Conservation (phyloP, 2,113 vertebrate genomes). For the Saguinus midas region DNA sequence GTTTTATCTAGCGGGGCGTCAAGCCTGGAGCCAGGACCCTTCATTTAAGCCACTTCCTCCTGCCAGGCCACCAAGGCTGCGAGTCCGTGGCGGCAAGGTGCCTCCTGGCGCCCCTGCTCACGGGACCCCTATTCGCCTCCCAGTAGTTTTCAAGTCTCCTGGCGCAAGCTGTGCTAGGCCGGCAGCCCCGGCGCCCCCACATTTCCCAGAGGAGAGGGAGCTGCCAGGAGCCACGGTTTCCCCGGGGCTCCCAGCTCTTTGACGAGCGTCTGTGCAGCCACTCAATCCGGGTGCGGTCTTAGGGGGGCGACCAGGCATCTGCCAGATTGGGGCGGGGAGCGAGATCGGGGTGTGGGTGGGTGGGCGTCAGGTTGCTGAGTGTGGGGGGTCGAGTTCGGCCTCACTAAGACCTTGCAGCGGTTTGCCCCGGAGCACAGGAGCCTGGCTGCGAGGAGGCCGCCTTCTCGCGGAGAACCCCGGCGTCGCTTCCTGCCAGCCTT, state of each 20-base stretch:
- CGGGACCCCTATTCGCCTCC: accelerated
- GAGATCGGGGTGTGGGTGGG: not conserved
- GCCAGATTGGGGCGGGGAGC: not conserved
- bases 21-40: not conserved
- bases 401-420: not conserved
- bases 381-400: too few species aligned
- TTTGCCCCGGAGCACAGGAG: not conserved
- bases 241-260: not conserved
- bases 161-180: not conserved
- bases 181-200: accelerated
- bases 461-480: not conserved
- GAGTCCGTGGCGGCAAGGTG: accelerated
- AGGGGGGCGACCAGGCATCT: not conserved
- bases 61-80: accelerated
- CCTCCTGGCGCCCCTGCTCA: accelerated
- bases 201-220: too few species aligned
- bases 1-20: not conserved
- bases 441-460: not conserved
- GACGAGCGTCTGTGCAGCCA: not conserved
- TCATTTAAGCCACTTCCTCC: not conserved
- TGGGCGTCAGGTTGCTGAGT: not conserved
- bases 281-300: accelerated
- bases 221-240: too few species aligned
- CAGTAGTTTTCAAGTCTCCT: accelerated
- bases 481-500: not conserved